phyloP scores from a whole-genome alignment of 2,113 vertebrate genomes.

The Pterocles orientalis region DNA sequence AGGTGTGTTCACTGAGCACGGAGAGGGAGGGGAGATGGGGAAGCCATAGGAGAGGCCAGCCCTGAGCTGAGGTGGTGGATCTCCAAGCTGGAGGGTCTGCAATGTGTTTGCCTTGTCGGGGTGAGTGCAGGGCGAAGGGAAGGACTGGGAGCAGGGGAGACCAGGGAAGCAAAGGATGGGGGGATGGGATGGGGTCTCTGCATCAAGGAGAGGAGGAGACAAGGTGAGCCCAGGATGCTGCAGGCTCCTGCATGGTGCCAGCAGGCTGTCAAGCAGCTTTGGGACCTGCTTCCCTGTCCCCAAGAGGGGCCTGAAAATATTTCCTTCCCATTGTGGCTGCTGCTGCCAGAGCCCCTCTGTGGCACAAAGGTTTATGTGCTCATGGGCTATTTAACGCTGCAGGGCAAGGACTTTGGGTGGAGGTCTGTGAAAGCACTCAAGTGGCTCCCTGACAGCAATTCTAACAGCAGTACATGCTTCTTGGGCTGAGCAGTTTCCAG shows the following conservation, averaged over 20 bases:
- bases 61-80: not conserved
- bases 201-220: not conserved
- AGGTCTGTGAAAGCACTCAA: not conserved
- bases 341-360: not conserved
- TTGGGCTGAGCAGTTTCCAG: not conserved
- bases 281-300: not conserved
- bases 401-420: not conserved
- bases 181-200: not conserved
- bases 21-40: not conserved
- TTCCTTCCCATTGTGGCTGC: not conserved
- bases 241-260: not conserved
- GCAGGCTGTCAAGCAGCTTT: not conserved
- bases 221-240: not conserved
- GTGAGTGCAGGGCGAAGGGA: not conserved
- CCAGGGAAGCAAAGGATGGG: not conserved
- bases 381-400: not conserved
- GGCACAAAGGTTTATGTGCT: not conserved
- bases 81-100: not conserved
- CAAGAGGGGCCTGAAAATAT: accelerated
- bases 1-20: accelerated
- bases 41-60: not conserved
- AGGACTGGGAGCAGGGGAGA: not conserved
- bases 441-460: not conserved
- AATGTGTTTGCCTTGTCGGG: not conserved
- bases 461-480: not conserved